phyloP scores from a whole-genome alignment of 2,797 vertebrate genomes.

The Cercopithecus petaurista region DNA sequence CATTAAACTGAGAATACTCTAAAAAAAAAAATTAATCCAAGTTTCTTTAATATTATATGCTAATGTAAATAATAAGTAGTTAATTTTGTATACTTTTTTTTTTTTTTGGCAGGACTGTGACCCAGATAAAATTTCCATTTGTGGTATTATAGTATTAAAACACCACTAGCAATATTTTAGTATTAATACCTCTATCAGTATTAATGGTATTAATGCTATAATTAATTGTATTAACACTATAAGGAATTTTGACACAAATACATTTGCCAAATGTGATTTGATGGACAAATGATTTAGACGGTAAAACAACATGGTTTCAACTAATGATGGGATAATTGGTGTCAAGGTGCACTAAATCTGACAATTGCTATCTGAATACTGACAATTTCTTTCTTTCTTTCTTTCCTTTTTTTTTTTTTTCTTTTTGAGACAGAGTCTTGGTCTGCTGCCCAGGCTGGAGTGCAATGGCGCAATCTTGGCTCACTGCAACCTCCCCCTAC shows the following conservation, averaged over 20 bases:
- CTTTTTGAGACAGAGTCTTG: not conserved
- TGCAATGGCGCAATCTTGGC: accelerated
- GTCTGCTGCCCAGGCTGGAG: not conserved
- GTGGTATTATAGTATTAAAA: not conserved
- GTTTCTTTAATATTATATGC: not conserved
- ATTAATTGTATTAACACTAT: not conserved
- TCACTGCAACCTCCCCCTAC: not conserved
- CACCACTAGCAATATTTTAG: not conserved
- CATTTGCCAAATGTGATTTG: not conserved
- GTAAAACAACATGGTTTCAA: not conserved
- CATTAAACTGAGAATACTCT: not conserved
- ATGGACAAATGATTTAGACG: slow-evolving; percentile 43
- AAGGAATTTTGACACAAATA: not conserved
- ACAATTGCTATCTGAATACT: slow-evolving; percentile 11
- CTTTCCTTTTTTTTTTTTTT: too few relatives aligned
- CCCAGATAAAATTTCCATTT: slow-evolving; percentile 57
- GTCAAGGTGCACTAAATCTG: slow-evolving; percentile 47
- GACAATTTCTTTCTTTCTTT: not conserved
- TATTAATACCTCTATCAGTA: not conserved
- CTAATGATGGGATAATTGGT: slow-evolving; percentile 37
- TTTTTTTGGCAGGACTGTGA: not conserved
- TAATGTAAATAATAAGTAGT: slow-evolving; percentile 61
- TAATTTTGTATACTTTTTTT: slow-evolving; percentile 32
- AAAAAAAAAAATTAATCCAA: not conserved
- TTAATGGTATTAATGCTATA: not conserved